Conservation (phyloP, 2,888 invertebrate genomes). For the Brassicogethes aeneus region DNA sequence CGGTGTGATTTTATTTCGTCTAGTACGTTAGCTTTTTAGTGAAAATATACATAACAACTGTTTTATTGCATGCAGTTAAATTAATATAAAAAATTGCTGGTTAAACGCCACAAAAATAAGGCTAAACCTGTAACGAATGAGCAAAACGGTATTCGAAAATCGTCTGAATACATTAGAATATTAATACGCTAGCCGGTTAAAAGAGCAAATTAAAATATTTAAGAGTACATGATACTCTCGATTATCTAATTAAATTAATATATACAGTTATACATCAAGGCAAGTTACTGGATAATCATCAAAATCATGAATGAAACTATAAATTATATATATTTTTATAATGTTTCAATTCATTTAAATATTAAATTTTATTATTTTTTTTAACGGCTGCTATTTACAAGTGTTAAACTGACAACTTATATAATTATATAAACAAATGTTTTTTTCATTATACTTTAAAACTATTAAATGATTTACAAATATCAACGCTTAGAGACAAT, state of each 20-base stretch:
- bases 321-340: not conserved
- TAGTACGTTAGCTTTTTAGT: too few species aligned
- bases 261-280: constrained; percentile 2
- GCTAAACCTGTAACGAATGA: not conserved
- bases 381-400: not conserved
- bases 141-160: not conserved
- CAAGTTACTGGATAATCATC: constrained; percentile 2
- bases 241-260: not conserved
- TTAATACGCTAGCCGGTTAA: not conserved
- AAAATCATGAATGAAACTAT: constrained; percentile 3
- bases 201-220: constrained; percentile 1
- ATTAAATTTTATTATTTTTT: not conserved
- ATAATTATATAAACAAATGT: not conserved
- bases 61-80: too few species aligned
- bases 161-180: not conserved
- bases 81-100: too few species aligned
- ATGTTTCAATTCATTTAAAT: not conserved
- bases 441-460: not conserved
- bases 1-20: too few species aligned
- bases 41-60: too few species aligned
- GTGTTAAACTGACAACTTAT: too few species aligned
- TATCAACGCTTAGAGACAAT: too few species aligned
- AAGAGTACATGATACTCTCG: not conserved
- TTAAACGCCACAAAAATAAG: too few species aligned
- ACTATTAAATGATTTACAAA: not conserved